phyloP scores from a whole-genome alignment of 92 coral and sea anemone species.

The Hydrozoanthus gracilis region DNA sequence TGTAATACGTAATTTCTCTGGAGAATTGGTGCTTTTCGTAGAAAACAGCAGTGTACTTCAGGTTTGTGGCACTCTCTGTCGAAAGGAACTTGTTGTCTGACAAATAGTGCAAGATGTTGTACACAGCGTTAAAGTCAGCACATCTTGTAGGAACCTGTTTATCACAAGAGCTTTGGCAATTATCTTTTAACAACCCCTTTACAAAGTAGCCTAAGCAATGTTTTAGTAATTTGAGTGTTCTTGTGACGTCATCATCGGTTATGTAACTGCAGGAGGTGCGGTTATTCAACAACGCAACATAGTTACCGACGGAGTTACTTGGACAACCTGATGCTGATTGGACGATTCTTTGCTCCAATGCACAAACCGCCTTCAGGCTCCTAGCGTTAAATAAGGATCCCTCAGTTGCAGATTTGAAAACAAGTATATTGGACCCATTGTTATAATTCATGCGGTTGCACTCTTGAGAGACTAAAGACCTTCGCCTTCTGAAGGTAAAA shows the following conservation, averaged over 20 bases:
- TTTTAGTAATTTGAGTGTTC: constrained; percentile 51
- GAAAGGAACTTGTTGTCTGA: constrained; percentile 71
- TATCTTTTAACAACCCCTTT: constrained; percentile 40
- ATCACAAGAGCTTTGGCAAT: constrained; percentile 22
- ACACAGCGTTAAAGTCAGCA: constrained; percentile 44
- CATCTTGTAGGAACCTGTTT: not conserved
- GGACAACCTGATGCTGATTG: constrained; percentile 46
- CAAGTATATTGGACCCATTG: not conserved
- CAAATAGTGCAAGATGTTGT: constrained; percentile 59
- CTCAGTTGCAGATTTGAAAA: constrained; percentile 64
- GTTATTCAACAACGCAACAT: constrained; percentile 68
- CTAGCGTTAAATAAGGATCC: constrained; percentile 56
- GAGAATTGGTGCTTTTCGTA: constrained; percentile 1
- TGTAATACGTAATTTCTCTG: constrained; percentile 61
- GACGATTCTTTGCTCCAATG: constrained; percentile 52
- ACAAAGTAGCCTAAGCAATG: constrained; percentile 66
- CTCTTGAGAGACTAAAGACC: not conserved
- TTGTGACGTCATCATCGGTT: constrained; percentile 72
- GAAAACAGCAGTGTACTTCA: constrained; percentile 60
- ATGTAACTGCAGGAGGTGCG: constrained; percentile 76
- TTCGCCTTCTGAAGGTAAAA: constrained; percentile 15
- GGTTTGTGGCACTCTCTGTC: constrained; percentile 39
- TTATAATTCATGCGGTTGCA: not conserved
- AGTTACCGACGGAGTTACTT: constrained; percentile 79
- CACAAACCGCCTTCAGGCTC: constrained; percentile 66